Conservation (phyloP, 2,888 invertebrate genomes). For the Dasysyrphus albostriatus region DNA sequence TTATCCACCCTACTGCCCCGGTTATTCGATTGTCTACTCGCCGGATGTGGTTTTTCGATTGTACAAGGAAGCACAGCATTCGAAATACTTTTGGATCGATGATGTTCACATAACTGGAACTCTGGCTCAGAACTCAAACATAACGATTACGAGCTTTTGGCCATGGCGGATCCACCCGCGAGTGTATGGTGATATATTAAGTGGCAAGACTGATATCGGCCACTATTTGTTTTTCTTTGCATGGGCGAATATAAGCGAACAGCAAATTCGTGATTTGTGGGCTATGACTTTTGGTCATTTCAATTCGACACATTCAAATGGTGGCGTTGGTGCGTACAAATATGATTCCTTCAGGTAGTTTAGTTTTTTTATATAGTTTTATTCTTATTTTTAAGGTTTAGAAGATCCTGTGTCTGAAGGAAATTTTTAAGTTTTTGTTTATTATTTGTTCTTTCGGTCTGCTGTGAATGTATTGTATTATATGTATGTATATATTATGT, state of each 20-base stretch:
- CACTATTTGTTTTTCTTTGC: constrained; percentile 81
- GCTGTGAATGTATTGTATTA: constrained; percentile 36
- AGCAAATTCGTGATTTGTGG: constrained; percentile 84
- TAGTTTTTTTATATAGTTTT: constrained; percentile 27
- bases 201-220: constrained; percentile 78
- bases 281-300: constrained; percentile 77
- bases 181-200: constrained; percentile 78
- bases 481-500: constrained; percentile 35
- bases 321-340: constrained; percentile 57
- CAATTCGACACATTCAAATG: constrained; percentile 57
- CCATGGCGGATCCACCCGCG: constrained; percentile 78
- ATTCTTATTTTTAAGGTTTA: constrained; percentile 10
- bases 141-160: constrained; percentile 83
- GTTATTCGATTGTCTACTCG: constrained; percentile 89
- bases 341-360: constrained; percentile 67
- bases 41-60: constrained; percentile 86
- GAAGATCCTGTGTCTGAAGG: constrained; percentile 3
- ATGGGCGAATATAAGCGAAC: constrained; percentile 83
- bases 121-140: constrained; percentile 85
- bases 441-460: neutral
- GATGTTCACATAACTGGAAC: constrained; percentile 92
- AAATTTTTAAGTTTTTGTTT: neutral
- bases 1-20: constrained; percentile 91
- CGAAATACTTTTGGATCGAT: constrained; percentile 92
- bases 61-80: constrained; percentile 86